A percentile compares a stretch with the other conserved stretches of the same genome.
Evolutionary conservation across 2,888 invertebrate species (phyloP).

Genomic region (Stictocephala bisonia): DNA sequence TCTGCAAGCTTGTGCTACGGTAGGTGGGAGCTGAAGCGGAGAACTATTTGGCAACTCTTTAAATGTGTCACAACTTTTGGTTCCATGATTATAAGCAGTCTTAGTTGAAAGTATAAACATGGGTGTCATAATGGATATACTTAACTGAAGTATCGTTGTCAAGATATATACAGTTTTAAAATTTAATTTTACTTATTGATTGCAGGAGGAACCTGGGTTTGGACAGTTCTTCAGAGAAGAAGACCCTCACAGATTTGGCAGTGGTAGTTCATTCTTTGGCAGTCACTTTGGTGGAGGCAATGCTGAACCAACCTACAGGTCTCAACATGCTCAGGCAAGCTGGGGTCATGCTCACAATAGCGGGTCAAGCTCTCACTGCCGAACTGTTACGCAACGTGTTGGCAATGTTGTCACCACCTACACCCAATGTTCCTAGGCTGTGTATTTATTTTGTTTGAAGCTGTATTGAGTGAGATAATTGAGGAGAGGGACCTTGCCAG

Average conservation of each 20-base stretch:
- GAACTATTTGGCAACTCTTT: no score
- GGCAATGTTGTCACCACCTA: constrained; percentile 45
- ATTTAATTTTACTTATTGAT: neutral
- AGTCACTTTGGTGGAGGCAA: constrained; percentile 38
- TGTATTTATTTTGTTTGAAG: no score
- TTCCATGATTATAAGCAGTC: no score
- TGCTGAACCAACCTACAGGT: neutral
- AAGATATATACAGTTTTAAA: neutral
- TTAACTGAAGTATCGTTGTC: neutral
- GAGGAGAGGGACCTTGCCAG: no score
- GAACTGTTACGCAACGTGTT: constrained; percentile 40
- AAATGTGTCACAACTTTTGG: no score
- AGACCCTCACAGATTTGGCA: constrained; percentile 41
- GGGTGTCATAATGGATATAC: no score
- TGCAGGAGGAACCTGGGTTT: constrained; percentile 24
- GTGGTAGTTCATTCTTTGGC: constrained; percentile 45
- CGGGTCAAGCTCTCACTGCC: constrained; percentile 7
- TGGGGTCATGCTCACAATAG: neutral
- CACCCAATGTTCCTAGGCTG: constrained; percentile 43
- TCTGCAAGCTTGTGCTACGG: no score
- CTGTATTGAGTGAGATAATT: no score
- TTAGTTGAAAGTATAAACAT: no score
- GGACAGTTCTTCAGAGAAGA: constrained; percentile 13
- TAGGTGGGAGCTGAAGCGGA: no score
- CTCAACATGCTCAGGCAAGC: neutral